Evolutionary conservation across 2,113 vertebrate genomes (phyloP), one percentile per base, ranked within the genome.

Genomic region (Thamnaconus septentrionalis): DNA sequence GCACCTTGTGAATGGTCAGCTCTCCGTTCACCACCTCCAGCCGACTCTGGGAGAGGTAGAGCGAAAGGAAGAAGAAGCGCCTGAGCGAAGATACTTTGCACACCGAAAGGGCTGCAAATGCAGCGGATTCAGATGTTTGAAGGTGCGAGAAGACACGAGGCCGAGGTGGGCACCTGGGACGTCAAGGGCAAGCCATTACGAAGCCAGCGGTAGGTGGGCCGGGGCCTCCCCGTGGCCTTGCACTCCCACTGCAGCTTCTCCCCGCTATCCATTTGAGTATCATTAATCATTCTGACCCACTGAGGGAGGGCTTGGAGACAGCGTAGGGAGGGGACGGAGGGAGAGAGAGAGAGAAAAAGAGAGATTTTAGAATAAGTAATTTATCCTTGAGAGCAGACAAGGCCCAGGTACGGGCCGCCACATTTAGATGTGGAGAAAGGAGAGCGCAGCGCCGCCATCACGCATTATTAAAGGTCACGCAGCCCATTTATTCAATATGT

Each of bases 221-320:
- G 86, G 70, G 97, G 97, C 67, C 94, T 96, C 59, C 94, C 96
- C 0, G 85, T 92, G 50, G 97, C 96, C 81, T 93, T 95, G 71
- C 97, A 99, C 71, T 98, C 96, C 97, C 97, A 99, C 5, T 83
- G 93, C 56, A 98, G 93, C 50, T 85, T 92, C 58, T 98, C 96
- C 41, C 95, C 96, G 2, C 96, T 98, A 90, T 98, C 97, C 73
- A 98, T 66, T 6, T 94, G 93, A 39, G 94, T 96, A n/a, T 98
- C 94, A 61, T 98, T 98, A 86, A 99, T 93, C 79, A 93, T 94
- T 75, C 93, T 94, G 61, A 94, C 85, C 97, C 96, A 98, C 66
- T 95, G 94, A 61, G 96, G 96, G 55, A 93, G 92, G 42, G 94
- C 97, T 98, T 78, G n/a, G 77, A 86, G 56, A 84, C 41, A 71